These are phyloP conservation scores for Procapra przewalskii DNA, from an alignment of 2,113 vertebrate genomes.

Conservation along the genomic window DNA sequence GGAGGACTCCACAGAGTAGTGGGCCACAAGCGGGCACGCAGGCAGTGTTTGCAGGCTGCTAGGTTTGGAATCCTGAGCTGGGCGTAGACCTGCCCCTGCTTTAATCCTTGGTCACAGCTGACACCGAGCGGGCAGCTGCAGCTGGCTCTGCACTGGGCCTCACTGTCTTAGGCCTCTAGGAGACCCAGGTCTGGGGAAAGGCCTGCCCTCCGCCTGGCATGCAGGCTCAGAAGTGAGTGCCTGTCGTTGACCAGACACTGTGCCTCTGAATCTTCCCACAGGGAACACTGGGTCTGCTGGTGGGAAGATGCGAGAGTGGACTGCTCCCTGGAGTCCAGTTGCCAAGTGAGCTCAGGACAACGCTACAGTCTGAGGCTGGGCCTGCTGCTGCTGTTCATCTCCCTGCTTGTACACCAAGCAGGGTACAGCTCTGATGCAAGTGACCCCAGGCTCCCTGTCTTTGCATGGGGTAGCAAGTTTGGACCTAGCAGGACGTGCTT, in stretches of 20 bases:
- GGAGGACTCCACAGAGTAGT: background rate
- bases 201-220: fast-evolving
- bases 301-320: background rate
- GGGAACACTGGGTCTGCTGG: background rate
- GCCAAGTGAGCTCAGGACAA: background rate
- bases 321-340: background rate
- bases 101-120: background rate
- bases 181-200: background rate
- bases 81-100: background rate
- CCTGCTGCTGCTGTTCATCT: background rate
- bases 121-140: background rate
- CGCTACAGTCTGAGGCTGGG: background rate
- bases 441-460: background rate
- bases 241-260: background rate
- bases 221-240: background rate
- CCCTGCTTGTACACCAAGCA: background rate
- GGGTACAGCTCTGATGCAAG: background rate
- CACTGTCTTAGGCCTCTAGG: background rate
- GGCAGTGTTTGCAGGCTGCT: no score
- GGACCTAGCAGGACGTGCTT: background rate
- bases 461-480: background rate
- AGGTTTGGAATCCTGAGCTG: background rate
- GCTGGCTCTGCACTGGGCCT: background rate
- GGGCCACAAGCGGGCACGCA: background rate
- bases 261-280: background rate